Evolutionary conservation across 2,888 invertebrate species (phyloP).

Genomic region (Cheilosia pagana): DNA sequence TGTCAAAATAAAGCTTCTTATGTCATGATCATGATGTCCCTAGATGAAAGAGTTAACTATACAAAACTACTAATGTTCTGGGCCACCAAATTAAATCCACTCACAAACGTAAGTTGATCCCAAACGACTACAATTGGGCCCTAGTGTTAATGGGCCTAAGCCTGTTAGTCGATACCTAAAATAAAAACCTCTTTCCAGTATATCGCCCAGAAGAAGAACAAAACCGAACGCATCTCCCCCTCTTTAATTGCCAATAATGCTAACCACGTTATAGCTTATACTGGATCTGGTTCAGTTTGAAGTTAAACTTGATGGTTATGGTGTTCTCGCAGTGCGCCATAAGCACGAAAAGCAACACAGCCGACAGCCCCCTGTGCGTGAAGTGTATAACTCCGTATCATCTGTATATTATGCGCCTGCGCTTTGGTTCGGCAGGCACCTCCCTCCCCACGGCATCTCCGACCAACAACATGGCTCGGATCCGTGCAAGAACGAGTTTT

Average conservation of each 20-base stretch:
- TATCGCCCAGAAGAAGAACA: constrained; percentile 27
- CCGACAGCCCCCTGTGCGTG: constrained; percentile 50
- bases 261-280: constrained; percentile 20
- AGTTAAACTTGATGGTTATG: constrained; percentile 18
- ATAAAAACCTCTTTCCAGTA: not conserved
- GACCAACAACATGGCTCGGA: constrained; percentile 23
- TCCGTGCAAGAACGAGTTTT: constrained; percentile 57
- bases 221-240: not conserved
- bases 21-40: no score
- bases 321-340: constrained; percentile 7
- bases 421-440: constrained; percentile 30
- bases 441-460: not conserved
- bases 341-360: constrained; percentile 28
- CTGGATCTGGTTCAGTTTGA: constrained; percentile 41
- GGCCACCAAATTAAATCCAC: no score
- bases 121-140: no score
- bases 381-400: constrained; percentile 40
- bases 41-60: no score
- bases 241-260: constrained; percentile 37
- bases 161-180: not conserved
- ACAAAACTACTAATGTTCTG: no score
- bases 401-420: constrained; percentile 13
- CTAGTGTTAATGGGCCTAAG: no score
- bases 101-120: no score
- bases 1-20: no score